Conservation (phyloP, 2,113 vertebrate genomes). For the human region DNA sequence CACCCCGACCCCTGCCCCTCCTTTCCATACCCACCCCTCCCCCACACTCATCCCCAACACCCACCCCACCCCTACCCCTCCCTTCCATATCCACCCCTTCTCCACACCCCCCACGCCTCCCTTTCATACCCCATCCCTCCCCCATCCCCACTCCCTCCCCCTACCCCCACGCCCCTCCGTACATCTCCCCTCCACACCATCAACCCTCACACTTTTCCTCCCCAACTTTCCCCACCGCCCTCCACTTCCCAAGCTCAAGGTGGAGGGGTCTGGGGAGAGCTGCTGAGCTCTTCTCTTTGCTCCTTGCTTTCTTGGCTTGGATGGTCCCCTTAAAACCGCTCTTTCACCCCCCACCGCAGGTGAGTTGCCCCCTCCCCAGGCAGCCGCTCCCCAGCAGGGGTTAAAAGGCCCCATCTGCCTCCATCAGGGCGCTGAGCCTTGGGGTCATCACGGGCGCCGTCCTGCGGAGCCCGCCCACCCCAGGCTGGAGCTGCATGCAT, state of each 20-base stretch:
- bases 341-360: neutral
- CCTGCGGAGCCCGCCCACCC: neutral
- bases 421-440: neutral
- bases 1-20: no score
- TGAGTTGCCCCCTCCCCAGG: neutral
- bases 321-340: neutral
- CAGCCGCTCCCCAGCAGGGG: neutral
- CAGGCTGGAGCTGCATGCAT: neutral
- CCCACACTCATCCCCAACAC: no score
- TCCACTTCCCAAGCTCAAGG: neutral
- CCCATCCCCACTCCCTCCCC: no score
- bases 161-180: rapidly evolving
- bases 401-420: no score
- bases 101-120: neutral
- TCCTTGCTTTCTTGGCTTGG: neutral
- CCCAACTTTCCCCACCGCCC: neutral
- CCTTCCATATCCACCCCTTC: no score
- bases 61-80: no score
- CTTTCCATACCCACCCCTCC: no score
- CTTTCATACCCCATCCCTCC: no score
- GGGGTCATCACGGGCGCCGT: neutral
- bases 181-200: neutral
- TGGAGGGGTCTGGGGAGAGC: no score
- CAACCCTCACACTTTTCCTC: rapidly evolving
- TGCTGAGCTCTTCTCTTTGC: neutral